phyloP scores from a whole-genome alignment of 2,888 invertebrate genomes.

The Rhodophaea formosa region DNA sequence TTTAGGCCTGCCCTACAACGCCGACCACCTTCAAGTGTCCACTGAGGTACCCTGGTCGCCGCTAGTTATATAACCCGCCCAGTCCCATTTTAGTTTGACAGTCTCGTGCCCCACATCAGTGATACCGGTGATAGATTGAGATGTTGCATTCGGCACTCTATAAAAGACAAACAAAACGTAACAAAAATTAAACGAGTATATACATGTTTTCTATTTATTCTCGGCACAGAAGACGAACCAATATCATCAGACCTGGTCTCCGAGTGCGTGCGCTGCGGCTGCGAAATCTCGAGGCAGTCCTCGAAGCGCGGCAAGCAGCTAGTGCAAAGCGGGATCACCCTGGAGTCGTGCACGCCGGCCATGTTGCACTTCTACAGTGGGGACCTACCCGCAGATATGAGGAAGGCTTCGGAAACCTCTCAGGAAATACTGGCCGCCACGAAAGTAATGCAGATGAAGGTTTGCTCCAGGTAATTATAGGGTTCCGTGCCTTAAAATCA shows the following conservation, averaged over 20 bases:
- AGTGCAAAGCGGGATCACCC: constrained; percentile 53
- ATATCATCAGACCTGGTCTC: constrained; percentile 79
- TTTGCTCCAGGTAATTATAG: constrained; percentile 51
- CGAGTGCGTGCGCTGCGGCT: constrained; percentile 61
- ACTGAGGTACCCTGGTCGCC: too few species aligned
- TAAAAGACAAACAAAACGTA: too few species aligned
- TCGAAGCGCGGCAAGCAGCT: constrained; percentile 58
- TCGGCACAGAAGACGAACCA: constrained; percentile 66
- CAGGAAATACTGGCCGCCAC: constrained; percentile 68
- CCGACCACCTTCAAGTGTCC: too few species aligned
- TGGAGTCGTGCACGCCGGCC: constrained; percentile 57
- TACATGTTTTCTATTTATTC: too few species aligned
- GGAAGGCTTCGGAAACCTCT: constrained; percentile 57
- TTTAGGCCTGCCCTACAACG: too few species aligned
- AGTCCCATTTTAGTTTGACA: too few species aligned
- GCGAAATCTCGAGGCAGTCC: constrained; percentile 58
- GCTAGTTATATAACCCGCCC: too few species aligned
- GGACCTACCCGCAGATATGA: constrained; percentile 50
- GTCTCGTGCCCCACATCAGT: too few species aligned
- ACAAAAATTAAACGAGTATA: too few species aligned
- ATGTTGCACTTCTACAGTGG: constrained; percentile 67
- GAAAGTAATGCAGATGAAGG: constrained; percentile 66
- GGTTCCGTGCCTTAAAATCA: too few species aligned
- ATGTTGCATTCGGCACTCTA: too few species aligned
- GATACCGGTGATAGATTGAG: too few species aligned